A percentile compares a stretch with the other conserved stretches of the same genome.
phyloP scores from a whole-genome alignment of 2,113 vertebrate species.

The Cnemophilus loriae region DNA sequence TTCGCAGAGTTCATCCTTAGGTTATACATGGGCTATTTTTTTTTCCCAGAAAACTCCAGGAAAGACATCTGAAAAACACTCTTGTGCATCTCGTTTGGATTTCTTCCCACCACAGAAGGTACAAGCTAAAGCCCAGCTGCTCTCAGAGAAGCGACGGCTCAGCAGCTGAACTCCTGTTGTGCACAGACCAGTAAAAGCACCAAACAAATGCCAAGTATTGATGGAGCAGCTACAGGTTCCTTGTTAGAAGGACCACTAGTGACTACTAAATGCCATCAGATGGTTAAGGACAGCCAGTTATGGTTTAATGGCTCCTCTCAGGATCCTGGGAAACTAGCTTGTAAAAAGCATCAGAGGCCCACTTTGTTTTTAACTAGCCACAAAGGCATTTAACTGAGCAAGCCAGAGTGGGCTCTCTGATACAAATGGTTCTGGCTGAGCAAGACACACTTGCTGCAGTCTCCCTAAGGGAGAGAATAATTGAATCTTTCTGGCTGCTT shows the following conservation, averaged over 20 bases:
- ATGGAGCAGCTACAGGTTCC: background rate
- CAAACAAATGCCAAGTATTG: background rate
- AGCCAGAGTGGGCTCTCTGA: background rate
- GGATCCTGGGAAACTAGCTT: constrained; percentile 35
- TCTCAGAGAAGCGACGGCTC: fast-evolving
- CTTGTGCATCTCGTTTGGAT: background rate
- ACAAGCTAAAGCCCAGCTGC: background rate
- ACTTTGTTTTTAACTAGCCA: background rate
- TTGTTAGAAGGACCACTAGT: constrained; percentile 8
- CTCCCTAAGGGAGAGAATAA: background rate
- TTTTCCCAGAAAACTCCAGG: background rate
- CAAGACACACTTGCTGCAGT: background rate
- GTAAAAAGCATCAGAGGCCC: background rate
- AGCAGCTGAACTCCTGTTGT: background rate
- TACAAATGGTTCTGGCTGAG: background rate
- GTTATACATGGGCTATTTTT: background rate
- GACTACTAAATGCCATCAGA: constrained; percentile 48
- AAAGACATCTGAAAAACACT: background rate
- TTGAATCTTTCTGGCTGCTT: background rate
- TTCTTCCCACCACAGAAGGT: background rate
- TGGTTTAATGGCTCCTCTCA: background rate
- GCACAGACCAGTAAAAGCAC: background rate
- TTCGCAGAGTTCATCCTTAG: background rate
- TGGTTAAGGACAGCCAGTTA: constrained; percentile 17
- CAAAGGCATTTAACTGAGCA: background rate